Base-by-base conservation (phyloP, 2,113 vertebrate species). In the Microcebus griseorufus region DNA sequence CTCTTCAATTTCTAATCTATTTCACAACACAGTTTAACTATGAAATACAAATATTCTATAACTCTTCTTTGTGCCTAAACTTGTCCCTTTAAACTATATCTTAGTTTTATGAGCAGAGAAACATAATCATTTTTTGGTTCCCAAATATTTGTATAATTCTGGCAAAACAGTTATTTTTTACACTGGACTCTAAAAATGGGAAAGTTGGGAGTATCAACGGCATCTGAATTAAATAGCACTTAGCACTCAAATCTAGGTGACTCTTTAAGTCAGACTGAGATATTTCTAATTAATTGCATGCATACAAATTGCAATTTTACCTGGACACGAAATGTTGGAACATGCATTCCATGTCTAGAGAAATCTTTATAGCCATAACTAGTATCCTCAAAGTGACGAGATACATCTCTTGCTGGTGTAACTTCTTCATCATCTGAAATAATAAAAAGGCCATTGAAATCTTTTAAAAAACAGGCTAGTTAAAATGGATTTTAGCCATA, bases 321-420 rank as follows among this genome's bases (percentile, higher is more conserved):
- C 99, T 99, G 99, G 32, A 98, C 99, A 95, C 99, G 99, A 95
- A 99, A 99, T 0, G 99, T 99, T 96, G 99, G 99, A 82, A 99
- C 99, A 0, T 99, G 99, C 98, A 99, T 99, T 58, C 99, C 99
- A 0, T 99, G 99, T 84, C 99, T 99, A 96, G 99, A 99, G 98
- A 99, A 99, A 98, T 99, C 99, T 96, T 99, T 99, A 98, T 99
- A 99, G 91, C 99, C 99, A 9, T 99, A 99, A 98, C 99, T 99
- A 93, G 99, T 99, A 92, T 99, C 99, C 98, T 99, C 99, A 97
- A 99, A 99, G 98, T 99, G 99, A 39, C 99, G 99, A 73, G 99
- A 99, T 70, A 99, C 99, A 7, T 99, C 99, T 96, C 99, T 99
- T 60, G 99, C 98, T 25, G 99, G 99, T 93, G 99, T 98, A 2